These are phyloP conservation scores for Drosophila diplacantha DNA, from an alignment of 2,888 invertebrate species.

Conservation along the genomic window DNA sequence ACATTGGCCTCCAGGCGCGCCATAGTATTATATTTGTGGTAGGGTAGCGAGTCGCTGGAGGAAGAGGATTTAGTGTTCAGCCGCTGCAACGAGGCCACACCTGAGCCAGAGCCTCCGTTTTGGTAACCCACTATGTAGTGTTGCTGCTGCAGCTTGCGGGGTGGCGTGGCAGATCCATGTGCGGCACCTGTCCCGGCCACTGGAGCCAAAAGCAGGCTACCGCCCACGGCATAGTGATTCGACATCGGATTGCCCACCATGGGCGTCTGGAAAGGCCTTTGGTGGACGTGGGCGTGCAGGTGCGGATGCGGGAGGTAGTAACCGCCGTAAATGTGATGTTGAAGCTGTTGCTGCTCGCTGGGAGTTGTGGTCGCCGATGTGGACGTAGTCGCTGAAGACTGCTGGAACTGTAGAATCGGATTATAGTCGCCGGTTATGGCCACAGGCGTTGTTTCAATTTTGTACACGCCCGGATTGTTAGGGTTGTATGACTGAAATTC, in stretches of 20 bases:
- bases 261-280: constrained; percentile 25
- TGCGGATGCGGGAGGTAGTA: constrained; percentile 48
- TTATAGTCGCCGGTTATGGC: constrained; percentile 78
- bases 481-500: constrained; percentile 78
- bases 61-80: constrained; percentile 77
- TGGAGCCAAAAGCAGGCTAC: constrained; percentile 52
- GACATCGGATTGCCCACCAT: constrained; percentile 38
- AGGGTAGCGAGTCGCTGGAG: constrained; percentile 77
- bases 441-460: constrained; percentile 78
- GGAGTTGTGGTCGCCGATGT: constrained; percentile 54
- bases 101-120: constrained; percentile 41
- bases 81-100: constrained; percentile 51
- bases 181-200: constrained; percentile 20
- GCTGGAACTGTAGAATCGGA: constrained; percentile 76
- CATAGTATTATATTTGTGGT: constrained; percentile 75
- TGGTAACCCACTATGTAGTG: constrained; percentile 57
- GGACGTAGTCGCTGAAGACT: constrained; percentile 59
- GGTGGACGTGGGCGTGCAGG: constrained; percentile 33
- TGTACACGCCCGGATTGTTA: constrained; percentile 78
- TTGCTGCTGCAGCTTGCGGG: constrained; percentile 41
- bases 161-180: constrained; percentile 17
- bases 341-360: constrained; percentile 50
- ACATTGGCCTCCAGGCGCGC: constrained; percentile 70
- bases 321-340: constrained; percentile 43
- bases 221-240: constrained; percentile 52